Base-by-base conservation (phyloP, 2,797 vertebrate species). In the Eidolon dupreanum region DNA sequence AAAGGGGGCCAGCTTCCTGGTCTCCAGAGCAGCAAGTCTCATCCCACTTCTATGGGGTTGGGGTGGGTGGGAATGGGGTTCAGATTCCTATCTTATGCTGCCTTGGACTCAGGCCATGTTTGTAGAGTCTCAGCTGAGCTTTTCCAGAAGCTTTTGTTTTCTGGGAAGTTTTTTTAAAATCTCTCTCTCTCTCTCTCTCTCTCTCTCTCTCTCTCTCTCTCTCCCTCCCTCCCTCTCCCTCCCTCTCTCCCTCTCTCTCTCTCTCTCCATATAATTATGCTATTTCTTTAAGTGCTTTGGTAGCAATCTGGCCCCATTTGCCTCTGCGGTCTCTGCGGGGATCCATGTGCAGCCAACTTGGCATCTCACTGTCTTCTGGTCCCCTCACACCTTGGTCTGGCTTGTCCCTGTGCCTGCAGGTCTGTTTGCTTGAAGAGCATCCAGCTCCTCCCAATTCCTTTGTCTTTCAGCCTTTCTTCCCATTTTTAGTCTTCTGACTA, bases 371-470 rank as follows among this genome's bases (percentile, higher is more conserved):
- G 93, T 84, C 84, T 93, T 95, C 94, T 77, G 73, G 90, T 96
- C 94, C 91, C 95, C 68, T 97, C 96, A 89, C 93, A 95, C 96
- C 96, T 91, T 94, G 87, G 89, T 93, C 96, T 89, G 94, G 55
- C 94, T 96, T 88, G 95, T 98, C 95, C 88, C 74, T 0, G 82
- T 95, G 97, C 97, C 97, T 88, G 95, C 90, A 79, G 97, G 96
- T 95, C 97, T 97, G 97, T 97, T 95, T 90, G 95, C 92, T 97
- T 97, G 97, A 97, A 94, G 86, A 94, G 90, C 46, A 5, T 96
- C 97, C 97, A 97, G 93, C 82, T 88, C 65, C 77, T 94, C 74
- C 28, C 19, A 3, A 38, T 68, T 59, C 83, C 74, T 97, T 97
- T 97, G 96, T 98, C 92, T 96, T 83, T 26, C 57, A 79, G 87